Base-by-base conservation (phyloP, 1,140 invertebrate genomes). In the Bacillus rossius region DNA sequence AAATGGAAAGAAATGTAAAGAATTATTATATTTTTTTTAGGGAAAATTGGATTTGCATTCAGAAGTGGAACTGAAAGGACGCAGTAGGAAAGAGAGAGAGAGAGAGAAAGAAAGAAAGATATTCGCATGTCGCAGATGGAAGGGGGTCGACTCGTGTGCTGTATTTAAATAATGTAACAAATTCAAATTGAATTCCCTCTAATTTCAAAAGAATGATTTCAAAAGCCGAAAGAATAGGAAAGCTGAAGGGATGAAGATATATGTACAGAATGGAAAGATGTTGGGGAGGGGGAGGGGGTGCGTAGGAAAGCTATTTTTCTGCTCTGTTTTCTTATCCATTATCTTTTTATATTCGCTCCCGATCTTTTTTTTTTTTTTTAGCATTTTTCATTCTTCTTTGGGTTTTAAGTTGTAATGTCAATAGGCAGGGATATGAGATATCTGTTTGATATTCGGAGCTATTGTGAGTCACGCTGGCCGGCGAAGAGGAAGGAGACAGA, bases 241-340 rank as follows among this genome's bases (percentile, higher is more conserved):
- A 53, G 50, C 50, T 53, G 67, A 61, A 61, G 62, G 57, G 57
- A 51, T 37, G 48, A 52, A 61, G 57, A 60, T 45, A 64, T 55
- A 61, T 52, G 57, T 49, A 57, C 56, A 56, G 60, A 53, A 67
- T 57, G 50, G 55, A 49, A 57, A 42, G 57, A 55, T 52, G 53
- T 57, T 42, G 55, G 47, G 60, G 55, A 41, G 47, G 26, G 55
- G 60, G 47, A 52, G 54, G 57, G 57, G 60, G 60, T n/a, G n/a
- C n/a, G n/a, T n/a, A n/a, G 55, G 63, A 68, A 67, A 65, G 67
- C 70, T 68, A 71, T 70, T 72, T 74, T 71, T 71, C 69, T 70
- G 67, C 67, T 71, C 70, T 66, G 73, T 74, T 71, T 72, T 66
- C 69, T 57, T 60, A 57, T 56, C 26, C 20, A 23, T 50, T 49